A percentile compares a stretch with the other conserved stretches of the same genome.
These are phyloP conservation scores for Seira ritae DNA, from an alignment of 2,888 invertebrate genomes.

Conservation along the genomic window DNA sequence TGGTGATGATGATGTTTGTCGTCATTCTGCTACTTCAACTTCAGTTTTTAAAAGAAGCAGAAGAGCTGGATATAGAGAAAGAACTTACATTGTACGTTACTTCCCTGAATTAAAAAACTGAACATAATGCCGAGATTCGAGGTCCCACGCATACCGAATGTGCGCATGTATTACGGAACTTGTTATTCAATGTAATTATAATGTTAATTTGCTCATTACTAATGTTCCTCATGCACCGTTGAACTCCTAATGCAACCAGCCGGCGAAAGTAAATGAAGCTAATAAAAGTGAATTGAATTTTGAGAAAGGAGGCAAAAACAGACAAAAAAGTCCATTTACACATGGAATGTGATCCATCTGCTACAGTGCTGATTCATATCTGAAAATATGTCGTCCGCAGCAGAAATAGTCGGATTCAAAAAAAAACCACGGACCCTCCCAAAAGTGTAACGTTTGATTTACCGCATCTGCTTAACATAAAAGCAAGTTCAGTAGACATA, in stretches of 20 bases:
- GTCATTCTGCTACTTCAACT: background rate
- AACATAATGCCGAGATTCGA: too few relatives aligned
- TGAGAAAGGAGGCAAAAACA: background rate
- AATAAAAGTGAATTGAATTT: background rate
- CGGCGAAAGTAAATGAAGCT: background rate
- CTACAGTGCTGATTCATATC: background rate
- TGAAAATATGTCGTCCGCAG: background rate
- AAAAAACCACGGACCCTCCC: too few relatives aligned
- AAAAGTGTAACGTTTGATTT: too few relatives aligned
- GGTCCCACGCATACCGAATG: background rate
- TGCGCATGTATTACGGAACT: background rate
- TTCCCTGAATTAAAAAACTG: too few relatives aligned
- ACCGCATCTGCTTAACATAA: too few relatives aligned
- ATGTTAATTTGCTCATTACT: constrained; percentile 12
- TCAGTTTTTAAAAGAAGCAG: too few relatives aligned
- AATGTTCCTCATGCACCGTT: background rate
- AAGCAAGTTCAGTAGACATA: too few relatives aligned
- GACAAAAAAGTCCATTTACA: background rate
- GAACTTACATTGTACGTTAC: too few relatives aligned
- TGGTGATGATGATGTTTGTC: background rate
- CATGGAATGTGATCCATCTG: background rate
- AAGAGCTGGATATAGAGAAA: too few relatives aligned
- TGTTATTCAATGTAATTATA: background rate
- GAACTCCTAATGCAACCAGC: background rate
- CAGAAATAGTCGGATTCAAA: too few relatives aligned